These are phyloP conservation scores for Aphrocallistes beatrix DNA, from an alignment of 37 sponge, comb jelly and placozoan genomes.

Conservation along the genomic window DNA sequence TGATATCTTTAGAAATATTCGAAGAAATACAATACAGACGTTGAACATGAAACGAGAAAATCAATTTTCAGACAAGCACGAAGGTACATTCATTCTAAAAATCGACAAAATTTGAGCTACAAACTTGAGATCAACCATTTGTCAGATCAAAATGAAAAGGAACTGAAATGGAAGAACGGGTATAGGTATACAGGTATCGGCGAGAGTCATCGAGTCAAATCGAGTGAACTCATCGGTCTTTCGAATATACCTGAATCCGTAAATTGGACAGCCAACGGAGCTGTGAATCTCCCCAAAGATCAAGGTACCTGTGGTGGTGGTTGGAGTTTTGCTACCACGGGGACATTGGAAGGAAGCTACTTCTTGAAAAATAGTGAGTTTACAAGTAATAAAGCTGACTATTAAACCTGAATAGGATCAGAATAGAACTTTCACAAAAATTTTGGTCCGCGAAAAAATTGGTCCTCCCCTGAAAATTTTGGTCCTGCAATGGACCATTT, in stretches of 20 bases:
- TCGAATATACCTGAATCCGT: not conserved
- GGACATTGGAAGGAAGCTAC: conserved; percentile 79
- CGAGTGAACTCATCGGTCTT: not conserved
- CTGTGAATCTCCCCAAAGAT: conserved; percentile 92
- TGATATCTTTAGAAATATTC: conserved; percentile 13
- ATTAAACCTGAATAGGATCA: no score
- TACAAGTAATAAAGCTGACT: no score
- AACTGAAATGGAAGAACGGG: conserved; percentile 50
- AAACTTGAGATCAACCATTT: conserved; percentile 72
- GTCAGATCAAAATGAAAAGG: conserved; percentile 51
- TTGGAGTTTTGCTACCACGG: conserved; percentile 94
- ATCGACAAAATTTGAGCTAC: conserved; percentile 45
- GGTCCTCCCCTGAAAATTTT: no score
- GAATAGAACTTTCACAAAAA: no score
- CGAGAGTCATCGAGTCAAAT: not conserved
- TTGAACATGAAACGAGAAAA: not conserved
- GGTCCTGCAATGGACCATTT: no score
- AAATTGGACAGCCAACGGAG: conserved; percentile 37
- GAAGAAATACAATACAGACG: not conserved
- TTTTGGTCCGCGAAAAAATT: no score
- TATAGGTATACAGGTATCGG: conserved; percentile 36
- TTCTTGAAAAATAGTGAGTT: conserved; percentile 43
- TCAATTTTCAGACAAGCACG: not conserved
- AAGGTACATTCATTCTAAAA: conserved; percentile 64
- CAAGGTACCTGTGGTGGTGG: conserved; percentile 96